Evolutionary conservation across 2,888 invertebrate genomes (phyloP).

Genomic region (Aspidiotus destructor): DNA sequence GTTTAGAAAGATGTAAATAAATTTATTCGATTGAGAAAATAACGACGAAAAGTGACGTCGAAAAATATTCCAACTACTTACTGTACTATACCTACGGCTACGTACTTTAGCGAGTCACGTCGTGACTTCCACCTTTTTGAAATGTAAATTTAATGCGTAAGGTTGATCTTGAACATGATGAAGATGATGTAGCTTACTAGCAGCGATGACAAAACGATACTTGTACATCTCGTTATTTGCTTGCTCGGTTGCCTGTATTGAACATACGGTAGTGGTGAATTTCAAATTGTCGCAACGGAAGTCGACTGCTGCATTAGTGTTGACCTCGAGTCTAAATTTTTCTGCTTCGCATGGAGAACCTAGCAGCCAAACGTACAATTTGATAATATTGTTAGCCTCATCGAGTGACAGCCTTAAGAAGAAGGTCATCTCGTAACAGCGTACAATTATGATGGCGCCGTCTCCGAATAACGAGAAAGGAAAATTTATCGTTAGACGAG

Average conservation of each 20-base stretch:
- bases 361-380: slow-evolving; percentile 20
- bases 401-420: background rate
- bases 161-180: slow-evolving; percentile 4
- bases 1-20: too few species aligned
- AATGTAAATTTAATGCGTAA: slow-evolving; percentile 9
- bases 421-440: slow-evolving; percentile 18
- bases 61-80: too few species aligned
- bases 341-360: slow-evolving; percentile 4
- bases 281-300: slow-evolving; percentile 7
- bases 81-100: too few species aligned
- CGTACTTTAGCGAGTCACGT: too few species aligned
- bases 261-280: slow-evolving; percentile 15
- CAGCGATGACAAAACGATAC: slow-evolving; percentile 15
- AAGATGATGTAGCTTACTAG: background rate
- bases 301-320: background rate
- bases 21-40: too few species aligned
- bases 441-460: slow-evolving; percentile 13
- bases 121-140: slow-evolving; percentile 6
- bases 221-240: slow-evolving; percentile 4
- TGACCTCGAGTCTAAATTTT: slow-evolving; percentile 6
- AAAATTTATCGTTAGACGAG: slow-evolving; percentile 10
- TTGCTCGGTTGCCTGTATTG: background rate
- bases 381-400: background rate
- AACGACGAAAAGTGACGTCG: too few species aligned
- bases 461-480: slow-evolving; percentile 18